phyloP scores from a whole-genome alignment of 2,113 vertebrate genomes.

The Uria aalge region DNA sequence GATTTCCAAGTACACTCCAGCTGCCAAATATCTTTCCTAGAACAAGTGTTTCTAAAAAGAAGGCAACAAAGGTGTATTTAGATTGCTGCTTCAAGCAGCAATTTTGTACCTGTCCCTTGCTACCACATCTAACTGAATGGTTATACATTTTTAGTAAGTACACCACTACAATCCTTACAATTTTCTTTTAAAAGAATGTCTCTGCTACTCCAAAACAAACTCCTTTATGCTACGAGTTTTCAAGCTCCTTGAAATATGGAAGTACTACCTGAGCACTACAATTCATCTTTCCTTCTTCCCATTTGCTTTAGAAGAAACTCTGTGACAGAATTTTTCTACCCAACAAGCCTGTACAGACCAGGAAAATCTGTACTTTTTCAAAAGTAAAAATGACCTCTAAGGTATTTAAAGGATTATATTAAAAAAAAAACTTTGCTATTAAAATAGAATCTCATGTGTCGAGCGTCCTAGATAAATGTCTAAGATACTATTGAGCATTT shows the following conservation, averaged over 20 bases:
- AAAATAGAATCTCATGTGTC: constrained; percentile 71
- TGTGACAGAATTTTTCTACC: neutral
- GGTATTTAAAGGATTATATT: constrained; percentile 61
- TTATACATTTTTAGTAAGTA: neutral
- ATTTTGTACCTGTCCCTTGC: neutral
- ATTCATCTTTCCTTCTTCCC: neutral
- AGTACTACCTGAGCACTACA: neutral
- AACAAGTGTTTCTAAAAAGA: neutral
- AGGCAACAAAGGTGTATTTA: neutral
- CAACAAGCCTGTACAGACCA: constrained; percentile 4
- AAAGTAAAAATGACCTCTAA: constrained; percentile 69
- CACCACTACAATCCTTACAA: neutral
- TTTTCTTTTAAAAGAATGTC: neutral
- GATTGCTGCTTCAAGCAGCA: neutral
- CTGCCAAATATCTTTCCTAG: neutral
- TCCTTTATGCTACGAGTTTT: neutral
- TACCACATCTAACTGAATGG: neutral
- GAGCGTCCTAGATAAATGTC: constrained; percentile 70
- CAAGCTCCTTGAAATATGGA: neutral
- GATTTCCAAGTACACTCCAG: neutral
- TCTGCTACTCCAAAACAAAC: neutral
- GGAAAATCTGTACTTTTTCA: constrained; percentile 41
- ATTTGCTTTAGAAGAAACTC: neutral
- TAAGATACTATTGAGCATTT: constrained; percentile 60
- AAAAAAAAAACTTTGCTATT: constrained; percentile 57